Conservation (phyloP, 1,140 invertebrate species). For the Laupala kohalensis region DNA sequence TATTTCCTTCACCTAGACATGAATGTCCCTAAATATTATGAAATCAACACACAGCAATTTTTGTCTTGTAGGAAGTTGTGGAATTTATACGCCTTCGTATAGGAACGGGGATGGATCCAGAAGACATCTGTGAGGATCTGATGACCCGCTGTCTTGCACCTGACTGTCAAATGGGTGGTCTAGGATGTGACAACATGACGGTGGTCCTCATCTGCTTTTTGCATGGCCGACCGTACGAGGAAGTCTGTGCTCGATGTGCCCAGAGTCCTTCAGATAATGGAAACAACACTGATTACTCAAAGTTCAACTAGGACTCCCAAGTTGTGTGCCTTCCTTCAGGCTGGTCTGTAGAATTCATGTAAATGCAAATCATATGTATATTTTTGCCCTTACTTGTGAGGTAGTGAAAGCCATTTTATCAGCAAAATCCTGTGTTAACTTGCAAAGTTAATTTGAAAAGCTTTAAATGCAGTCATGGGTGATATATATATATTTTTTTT, state of each 20-base stretch:
- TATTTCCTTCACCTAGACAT: no score
- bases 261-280: not conserved
- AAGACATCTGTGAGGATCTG: conserved; percentile 90
- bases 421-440: not conserved
- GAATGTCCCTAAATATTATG: no score
- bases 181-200: conserved; percentile 99
- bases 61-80: conserved; percentile 59
- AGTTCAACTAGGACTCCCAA: not conserved
- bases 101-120: conserved; percentile 68
- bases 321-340: not conserved
- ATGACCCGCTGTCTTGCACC: conserved; percentile 89
- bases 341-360: not conserved
- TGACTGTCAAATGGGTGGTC: conserved; percentile 87
- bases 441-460: not conserved
- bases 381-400: not conserved
- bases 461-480: not conserved
- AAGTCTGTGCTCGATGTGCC: conserved; percentile 38
- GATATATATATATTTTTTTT: no score
- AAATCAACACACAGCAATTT: no score
- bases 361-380: not conserved
- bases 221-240: conserved; percentile 58
- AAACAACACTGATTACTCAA: not conserved
- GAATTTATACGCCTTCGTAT: conserved; percentile 78
- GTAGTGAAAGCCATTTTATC: not conserved
- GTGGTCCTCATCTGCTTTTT: conserved; percentile 75